Evolutionary conservation across 2,888 invertebrate genomes (phyloP).

Genomic region (Colostygia pectinataria): DNA sequence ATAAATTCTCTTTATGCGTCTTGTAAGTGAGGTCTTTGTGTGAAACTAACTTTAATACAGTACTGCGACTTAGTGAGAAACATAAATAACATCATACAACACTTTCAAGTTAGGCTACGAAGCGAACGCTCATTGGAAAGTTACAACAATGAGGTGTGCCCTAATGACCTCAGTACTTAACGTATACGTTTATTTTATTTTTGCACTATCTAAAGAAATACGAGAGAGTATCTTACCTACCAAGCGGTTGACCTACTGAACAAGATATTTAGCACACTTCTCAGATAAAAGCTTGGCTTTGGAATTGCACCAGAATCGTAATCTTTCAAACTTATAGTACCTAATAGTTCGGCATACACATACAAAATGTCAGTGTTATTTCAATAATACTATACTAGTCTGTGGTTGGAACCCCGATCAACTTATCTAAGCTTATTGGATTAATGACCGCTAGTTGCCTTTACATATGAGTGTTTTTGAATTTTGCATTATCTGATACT

Average conservation of each 20-base stretch:
- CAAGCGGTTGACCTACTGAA: background rate
- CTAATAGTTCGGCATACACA: no score
- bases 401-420: no score
- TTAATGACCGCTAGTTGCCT: no score
- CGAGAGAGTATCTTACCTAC: background rate
- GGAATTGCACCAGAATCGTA: background rate
- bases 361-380: no score
- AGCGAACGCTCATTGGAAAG: constrained; percentile 43
- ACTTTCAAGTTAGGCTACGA: constrained; percentile 10
- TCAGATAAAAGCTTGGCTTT: background rate
- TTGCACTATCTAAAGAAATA: background rate
- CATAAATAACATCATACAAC: constrained; percentile 6
- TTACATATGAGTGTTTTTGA: no score
- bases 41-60: background rate
- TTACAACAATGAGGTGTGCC: constrained; percentile 43
- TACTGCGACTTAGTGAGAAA: constrained; percentile 1
- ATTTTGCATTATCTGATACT: no score
- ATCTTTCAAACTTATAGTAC: background rate
- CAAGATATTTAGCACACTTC: background rate
- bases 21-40: no score
- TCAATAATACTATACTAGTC: no score
- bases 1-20: background rate
- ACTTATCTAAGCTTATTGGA: no score
- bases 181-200: constrained; percentile 3
- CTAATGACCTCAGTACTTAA: constrained; percentile 46